A percentile compares a stretch with the other conserved stretches of the same genome.
Evolutionary conservation across 1,140 invertebrate genomes (phyloP).

Genomic region (Drosophila persimilis): DNA sequence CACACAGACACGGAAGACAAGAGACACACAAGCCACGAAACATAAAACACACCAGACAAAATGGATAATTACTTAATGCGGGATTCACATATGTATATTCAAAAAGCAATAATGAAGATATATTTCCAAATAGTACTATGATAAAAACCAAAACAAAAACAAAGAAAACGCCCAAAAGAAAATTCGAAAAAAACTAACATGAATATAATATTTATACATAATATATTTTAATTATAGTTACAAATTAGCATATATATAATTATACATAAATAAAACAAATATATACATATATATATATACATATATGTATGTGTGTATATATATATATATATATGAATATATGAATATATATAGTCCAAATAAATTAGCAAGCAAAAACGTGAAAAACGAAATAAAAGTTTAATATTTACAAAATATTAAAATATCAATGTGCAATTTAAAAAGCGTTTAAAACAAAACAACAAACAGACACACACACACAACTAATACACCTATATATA

Average conservation of each 20-base stretch:
- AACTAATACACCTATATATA: conserved; percentile 42
- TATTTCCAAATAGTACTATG: conserved; percentile 61
- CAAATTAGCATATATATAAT: conserved; percentile 66
- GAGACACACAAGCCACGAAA: conserved; percentile 14
- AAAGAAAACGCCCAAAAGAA: conserved; percentile 12
- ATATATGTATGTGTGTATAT: conserved; percentile 57
- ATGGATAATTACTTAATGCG: conserved; percentile 41
- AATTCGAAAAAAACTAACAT: conserved; percentile 55
- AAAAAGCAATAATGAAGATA: conserved; percentile 75
- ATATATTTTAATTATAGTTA: conserved; percentile 71
- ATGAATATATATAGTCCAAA: conserved; percentile 62
- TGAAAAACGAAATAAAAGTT: conserved; percentile 53
- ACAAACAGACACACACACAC: conserved; percentile 26
- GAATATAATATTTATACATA: conserved; percentile 62
- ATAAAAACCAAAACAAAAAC: conserved; percentile 32
- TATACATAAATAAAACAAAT: conserved; percentile 55
- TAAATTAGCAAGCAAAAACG: conserved; percentile 57
- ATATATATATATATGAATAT: conserved; percentile 34
- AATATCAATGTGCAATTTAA: conserved; percentile 80
- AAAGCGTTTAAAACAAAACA: conserved; percentile 67
- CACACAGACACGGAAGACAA: not conserved
- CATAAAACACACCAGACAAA: conserved; percentile 37
- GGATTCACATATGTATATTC: conserved; percentile 66
- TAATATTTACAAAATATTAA: conserved; percentile 82
- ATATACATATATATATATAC: conserved; percentile 55